phyloP scores from a whole-genome alignment of 2,888 invertebrate species.

The Sarcophaga caerulescens region DNA sequence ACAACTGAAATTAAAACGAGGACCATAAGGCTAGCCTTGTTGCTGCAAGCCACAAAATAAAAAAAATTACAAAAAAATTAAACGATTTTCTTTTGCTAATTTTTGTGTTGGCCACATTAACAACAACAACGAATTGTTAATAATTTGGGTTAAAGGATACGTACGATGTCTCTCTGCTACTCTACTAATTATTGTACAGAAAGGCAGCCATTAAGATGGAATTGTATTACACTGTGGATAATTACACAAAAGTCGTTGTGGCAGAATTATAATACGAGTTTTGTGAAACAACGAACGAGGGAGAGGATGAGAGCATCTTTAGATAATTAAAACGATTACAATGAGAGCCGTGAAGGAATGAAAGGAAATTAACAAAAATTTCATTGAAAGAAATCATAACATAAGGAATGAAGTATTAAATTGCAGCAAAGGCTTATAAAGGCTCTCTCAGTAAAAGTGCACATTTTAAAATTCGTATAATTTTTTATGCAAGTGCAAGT shows the following conservation, averaged over 20 bases:
- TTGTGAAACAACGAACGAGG: neutral
- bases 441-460: too few species aligned
- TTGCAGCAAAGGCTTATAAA: neutral
- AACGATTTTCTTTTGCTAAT: constrained; percentile 8
- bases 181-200: neutral
- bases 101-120: constrained; percentile 21
- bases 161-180: neutral
- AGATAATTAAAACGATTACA: neutral
- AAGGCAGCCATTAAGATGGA: neutral
- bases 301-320: neutral
- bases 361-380: neutral
- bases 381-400: neutral
- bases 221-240: neutral
- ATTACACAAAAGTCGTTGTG: neutral
- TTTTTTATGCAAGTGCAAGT: too few species aligned
- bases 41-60: neutral
- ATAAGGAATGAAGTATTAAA: neutral
- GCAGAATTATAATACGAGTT: too few species aligned
- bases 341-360: neutral
- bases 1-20: neutral
- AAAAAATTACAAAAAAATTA: neutral
- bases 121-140: constrained; percentile 27
- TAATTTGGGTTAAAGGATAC: constrained; percentile 14
- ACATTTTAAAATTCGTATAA: too few species aligned
- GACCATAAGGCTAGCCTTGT: neutral